These are phyloP conservation scores for Drosophila helvetica DNA, from an alignment of 2,888 invertebrate genomes.

Conservation along the genomic window DNA sequence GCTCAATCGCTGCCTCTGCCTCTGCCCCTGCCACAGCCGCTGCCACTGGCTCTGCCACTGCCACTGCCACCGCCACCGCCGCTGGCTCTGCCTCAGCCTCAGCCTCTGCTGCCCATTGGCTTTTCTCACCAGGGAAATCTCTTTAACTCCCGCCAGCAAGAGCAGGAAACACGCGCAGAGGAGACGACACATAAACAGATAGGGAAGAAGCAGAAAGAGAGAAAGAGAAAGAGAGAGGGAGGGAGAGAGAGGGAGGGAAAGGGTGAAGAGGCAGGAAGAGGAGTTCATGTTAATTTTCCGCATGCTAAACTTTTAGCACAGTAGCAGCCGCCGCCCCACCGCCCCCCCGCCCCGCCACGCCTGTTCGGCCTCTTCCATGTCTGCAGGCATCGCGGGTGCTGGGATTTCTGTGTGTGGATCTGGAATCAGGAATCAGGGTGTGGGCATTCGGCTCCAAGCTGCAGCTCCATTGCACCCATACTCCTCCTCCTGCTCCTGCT, in stretches of 20 bases:
- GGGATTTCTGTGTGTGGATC: slow-evolving; percentile 45
- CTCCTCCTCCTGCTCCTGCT: slow-evolving; percentile 9
- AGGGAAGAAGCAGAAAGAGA: background rate
- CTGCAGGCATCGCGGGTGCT: slow-evolving; percentile 46
- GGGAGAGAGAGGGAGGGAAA: slow-evolving; percentile 5
- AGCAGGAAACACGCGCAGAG: slow-evolving; percentile 63
- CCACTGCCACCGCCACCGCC: too few relatives aligned
- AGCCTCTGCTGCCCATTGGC: slow-evolving; percentile 59
- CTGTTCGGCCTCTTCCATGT: too few relatives aligned
- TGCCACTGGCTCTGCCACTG: slow-evolving; percentile 61
- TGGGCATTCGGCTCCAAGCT: slow-evolving; percentile 26
- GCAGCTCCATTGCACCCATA: slow-evolving; percentile 1
- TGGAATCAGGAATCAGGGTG: slow-evolving; percentile 44
- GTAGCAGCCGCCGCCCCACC: slow-evolving; percentile 52
- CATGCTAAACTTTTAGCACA: slow-evolving; percentile 80
- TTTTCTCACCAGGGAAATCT: slow-evolving; percentile 79
- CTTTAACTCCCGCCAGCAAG: slow-evolving; percentile 25
- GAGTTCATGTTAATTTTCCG: slow-evolving; percentile 77
- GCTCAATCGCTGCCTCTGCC: slow-evolving; percentile 64
- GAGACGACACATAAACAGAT: slow-evolving; percentile 44
- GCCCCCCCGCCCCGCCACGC: too few relatives aligned
- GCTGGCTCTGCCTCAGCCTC: slow-evolving; percentile 26
- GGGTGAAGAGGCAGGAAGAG: slow-evolving; percentile 12
- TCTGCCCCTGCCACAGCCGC: slow-evolving; percentile 8
- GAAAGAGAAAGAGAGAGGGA: slow-evolving; percentile 16